A percentile compares a stretch with the other conserved stretches of the same genome.
Conservation (phyloP, 1,140 invertebrate species). For the Drosophila santomea region DNA sequence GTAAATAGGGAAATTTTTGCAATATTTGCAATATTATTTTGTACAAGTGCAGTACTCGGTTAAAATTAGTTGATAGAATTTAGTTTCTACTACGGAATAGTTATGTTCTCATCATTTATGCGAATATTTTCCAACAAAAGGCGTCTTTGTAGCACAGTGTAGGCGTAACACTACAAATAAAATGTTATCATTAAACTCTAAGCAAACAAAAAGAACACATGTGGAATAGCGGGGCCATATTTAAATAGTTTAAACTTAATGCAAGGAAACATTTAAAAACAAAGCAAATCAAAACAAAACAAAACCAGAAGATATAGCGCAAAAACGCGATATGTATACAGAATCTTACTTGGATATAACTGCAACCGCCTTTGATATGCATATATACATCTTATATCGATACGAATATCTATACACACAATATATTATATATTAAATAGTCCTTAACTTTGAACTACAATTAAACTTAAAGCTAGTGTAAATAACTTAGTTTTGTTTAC, state of each 20-base stretch:
- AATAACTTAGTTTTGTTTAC: constrained; percentile 81
- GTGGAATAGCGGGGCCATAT: constrained; percentile 85
- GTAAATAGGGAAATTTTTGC: constrained; percentile 59
- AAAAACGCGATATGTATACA: constrained; percentile 49
- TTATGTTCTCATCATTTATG: constrained; percentile 42
- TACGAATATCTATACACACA: constrained; percentile 49
- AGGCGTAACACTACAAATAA: constrained; percentile 36
- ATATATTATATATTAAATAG: constrained; percentile 64
- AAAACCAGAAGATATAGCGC: constrained; percentile 34
- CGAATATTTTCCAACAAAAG: constrained; percentile 35
- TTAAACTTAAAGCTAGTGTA: constrained; percentile 65
- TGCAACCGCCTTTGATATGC: constrained; percentile 79
- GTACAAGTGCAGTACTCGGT: constrained; percentile 58
- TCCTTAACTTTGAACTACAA: constrained; percentile 60
- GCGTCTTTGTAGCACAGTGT: constrained; percentile 48
- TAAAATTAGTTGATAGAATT: constrained; percentile 50
- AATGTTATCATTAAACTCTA: constrained; percentile 75
- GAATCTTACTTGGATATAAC: constrained; percentile 68
- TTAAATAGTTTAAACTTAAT: constrained; percentile 82
- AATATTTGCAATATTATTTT: constrained; percentile 78
- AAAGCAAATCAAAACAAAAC: constrained; percentile 27
- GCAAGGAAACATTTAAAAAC: constrained; percentile 45
- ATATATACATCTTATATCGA: constrained; percentile 61
- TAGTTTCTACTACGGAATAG: constrained; percentile 38
- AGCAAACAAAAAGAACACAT: constrained; percentile 70